Percentiles rank a stretch among this genome's conserved stretches.
Evolutionary conservation across 2,797 vertebrate species (phyloP).

Genomic region (Paguma larvata): DNA sequence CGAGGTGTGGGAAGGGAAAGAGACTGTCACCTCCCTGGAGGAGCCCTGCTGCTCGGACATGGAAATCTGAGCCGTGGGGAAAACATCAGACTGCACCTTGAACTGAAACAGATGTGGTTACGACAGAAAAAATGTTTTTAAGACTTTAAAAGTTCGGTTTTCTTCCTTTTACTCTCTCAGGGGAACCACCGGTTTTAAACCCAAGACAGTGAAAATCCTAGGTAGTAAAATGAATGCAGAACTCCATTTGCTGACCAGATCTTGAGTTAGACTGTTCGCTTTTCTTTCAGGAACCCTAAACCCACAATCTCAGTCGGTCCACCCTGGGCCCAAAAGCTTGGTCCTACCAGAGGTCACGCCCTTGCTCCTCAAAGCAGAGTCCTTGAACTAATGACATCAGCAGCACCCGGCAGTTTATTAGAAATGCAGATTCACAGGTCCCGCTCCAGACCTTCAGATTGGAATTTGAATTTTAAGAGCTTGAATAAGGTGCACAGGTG

Average conservation of each 20-base stretch:
- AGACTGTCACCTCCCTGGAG: rapidly evolving
- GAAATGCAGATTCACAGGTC: neutral
- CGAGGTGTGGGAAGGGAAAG: neutral
- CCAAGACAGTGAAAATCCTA: neutral
- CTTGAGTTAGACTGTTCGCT: neutral
- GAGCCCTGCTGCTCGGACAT: neutral
- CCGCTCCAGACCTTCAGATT: neutral
- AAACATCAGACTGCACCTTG: neutral
- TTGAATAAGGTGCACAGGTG: neutral
- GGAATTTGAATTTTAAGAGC: neutral
- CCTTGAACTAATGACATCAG: neutral
- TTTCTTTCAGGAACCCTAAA: slow-evolving; percentile 13
- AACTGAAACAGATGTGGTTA: slow-evolving; percentile 21
- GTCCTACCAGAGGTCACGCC: neutral
- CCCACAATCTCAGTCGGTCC: neutral
- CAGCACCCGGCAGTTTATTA: neutral
- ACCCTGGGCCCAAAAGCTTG: neutral
- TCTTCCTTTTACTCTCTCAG: slow-evolving; percentile 51
- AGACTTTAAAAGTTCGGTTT: slow-evolving; percentile 24
- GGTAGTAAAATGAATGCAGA: slow-evolving; percentile 43
- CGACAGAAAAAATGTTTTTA: neutral
- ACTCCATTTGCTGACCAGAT: neutral
- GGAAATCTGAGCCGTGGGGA: neutral
- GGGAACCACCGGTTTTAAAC: slow-evolving; percentile 47
- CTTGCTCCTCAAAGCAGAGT: neutral